Evolutionary conservation across 2,113 vertebrate species (phyloP), one percentile per base, ranked within the genome.

Genomic region (Gnathonemus longibarbis): DNA sequence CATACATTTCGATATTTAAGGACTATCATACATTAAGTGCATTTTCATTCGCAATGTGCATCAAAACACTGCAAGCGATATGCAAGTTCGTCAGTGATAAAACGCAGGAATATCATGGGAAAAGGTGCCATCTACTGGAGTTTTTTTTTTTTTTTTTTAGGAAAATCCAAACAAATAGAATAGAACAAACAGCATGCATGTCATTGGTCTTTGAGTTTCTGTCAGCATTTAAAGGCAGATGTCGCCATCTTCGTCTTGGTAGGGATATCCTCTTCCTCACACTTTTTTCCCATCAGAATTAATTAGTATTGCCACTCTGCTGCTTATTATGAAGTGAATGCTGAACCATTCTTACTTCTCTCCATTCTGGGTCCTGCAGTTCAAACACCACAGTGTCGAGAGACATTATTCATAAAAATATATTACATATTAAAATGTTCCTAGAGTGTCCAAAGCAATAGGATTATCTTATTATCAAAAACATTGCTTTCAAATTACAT

Each of bases 81-180:
- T 3, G 8, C 13, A 9, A 5, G 86, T 31, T 83, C 66, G 35
- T n/a, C 70, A 17, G 27, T 19, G 46, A 52, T 52, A 46, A 91
- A 48, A 39, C 88, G 74, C 89, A 88, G 93, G 92, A 91, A 91
- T 39, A 90, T 45, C 6, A 46, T 92, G 91, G 93, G 88, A 94
- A 88, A 66, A 94, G 92, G 88, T 94, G 94, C 95, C 95, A 94
- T 90, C 95, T 96, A 87, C 95, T 95, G 95, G 95, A 93, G n/a
- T 31, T 85, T 91, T 89, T 48, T 48, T 48, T 17, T 19, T 19
- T 10, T 10, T 90, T 35, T 27, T 88, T 19, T 50, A 56, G 53
- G 80, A 35, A 15, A 21, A 48, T 5, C 42, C 13, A 52, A 46
- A 86, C 39, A 53, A 50, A 90, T 35, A 49, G 45, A 9, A 77